These are phyloP conservation scores for Fistularia tabacaria DNA, from an alignment of 2,797 vertebrate species.

Conservation along the genomic window DNA sequence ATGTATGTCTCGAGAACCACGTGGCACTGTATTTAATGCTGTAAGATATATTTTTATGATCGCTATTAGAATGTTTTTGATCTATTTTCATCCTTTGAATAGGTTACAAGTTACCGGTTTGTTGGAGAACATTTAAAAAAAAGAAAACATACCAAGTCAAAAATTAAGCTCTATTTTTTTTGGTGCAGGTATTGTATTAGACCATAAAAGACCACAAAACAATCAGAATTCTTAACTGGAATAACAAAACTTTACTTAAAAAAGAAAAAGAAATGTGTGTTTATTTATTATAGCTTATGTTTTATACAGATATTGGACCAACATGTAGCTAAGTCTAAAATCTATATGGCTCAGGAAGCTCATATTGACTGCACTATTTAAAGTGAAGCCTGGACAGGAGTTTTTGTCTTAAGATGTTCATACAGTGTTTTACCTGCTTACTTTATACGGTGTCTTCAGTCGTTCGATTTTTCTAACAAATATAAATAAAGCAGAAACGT, in stretches of 20 bases:
- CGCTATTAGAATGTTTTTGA: constrained; percentile 5
- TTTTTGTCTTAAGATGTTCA: background rate
- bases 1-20: too few species aligned
- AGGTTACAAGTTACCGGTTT: background rate
- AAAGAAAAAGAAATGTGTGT: too few species aligned
- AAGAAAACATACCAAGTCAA: background rate
- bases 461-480: constrained; percentile 35
- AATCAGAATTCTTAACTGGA: background rate
- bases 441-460: constrained; percentile 28
- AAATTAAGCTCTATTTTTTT: too few species aligned
- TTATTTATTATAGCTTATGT: constrained; percentile 1
- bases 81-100: constrained; percentile 7
- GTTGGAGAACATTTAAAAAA: constrained; percentile 5
- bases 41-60: constrained; percentile 11
- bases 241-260: background rate
- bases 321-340: constrained; percentile 6
- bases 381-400: constrained; percentile 14
- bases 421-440: constrained; percentile 16
- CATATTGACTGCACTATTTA: constrained; percentile 31
- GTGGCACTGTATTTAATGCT: constrained; percentile 9
- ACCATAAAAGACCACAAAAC: too few species aligned
- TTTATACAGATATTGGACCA: background rate
- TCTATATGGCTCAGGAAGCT: constrained; percentile 39
- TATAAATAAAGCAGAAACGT: constrained; percentile 32
- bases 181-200: too few species aligned